phyloP scores from a whole-genome alignment of 2,888 invertebrate species.

The Allygus modestus region DNA sequence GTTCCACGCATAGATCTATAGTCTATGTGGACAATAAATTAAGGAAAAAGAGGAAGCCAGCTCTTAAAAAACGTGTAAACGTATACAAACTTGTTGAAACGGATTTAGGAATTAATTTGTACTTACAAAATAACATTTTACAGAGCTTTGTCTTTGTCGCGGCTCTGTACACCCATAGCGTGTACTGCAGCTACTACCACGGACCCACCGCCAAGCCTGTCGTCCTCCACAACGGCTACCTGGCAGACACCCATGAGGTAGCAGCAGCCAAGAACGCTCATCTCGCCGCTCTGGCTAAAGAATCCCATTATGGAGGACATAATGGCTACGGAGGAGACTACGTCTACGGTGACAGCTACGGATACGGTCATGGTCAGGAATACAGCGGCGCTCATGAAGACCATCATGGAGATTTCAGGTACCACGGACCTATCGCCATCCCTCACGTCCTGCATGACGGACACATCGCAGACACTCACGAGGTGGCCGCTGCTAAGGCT shows the following conservation, averaged over 20 bases:
- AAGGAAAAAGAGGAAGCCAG: no score
- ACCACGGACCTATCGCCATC: constrained; percentile 49
- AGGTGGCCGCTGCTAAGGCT: constrained; percentile 54
- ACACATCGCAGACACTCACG: constrained; percentile 56
- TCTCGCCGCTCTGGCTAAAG: constrained; percentile 34
- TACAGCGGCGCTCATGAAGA: constrained; percentile 39
- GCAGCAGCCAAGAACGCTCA: constrained; percentile 54
- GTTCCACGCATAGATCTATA: no score
- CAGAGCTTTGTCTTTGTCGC: not conserved
- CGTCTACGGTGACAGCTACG: no score
- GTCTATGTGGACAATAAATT: no score
- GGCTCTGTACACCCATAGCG: constrained; percentile 26
- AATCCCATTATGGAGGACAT: no score
- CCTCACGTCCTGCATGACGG: constrained; percentile 52
- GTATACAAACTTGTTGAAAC: no score
- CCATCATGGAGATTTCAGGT: constrained; percentile 41
- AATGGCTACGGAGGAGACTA: no score
- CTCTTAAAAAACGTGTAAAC: no score
- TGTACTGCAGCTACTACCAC: constrained; percentile 37
- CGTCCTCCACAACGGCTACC: constrained; percentile 51
- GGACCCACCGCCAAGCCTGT: constrained; percentile 26
- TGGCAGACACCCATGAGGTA: constrained; percentile 56
- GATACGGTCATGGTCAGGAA: not conserved
- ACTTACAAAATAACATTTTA: not conserved
- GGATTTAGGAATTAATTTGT: no score